phyloP scores from a whole-genome alignment of 2,797 vertebrate genomes.

The Platyrinchus mystaceus region DNA sequence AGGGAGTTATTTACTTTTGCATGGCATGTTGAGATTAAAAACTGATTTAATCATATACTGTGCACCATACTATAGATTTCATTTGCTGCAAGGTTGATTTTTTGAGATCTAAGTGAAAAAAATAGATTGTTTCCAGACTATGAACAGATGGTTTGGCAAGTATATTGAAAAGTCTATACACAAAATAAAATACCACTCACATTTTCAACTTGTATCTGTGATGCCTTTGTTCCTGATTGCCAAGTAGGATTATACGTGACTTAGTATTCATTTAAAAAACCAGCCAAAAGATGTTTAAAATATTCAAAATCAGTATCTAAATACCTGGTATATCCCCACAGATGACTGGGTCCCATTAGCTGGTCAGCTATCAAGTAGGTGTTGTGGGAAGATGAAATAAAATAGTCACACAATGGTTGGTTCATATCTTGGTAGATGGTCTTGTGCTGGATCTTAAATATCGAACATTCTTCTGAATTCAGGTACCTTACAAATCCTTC shows the following conservation, averaged over 20 bases:
- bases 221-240: background rate
- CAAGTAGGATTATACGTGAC: background rate
- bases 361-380: constrained; percentile 87
- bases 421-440: constrained; percentile 85
- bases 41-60: background rate
- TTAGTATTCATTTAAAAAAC: background rate
- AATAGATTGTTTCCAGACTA: background rate
- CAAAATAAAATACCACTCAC: background rate
- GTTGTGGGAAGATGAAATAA: constrained; percentile 90
- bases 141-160: constrained; percentile 17
- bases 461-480: constrained; percentile 78
- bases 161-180: background rate
- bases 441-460: constrained; percentile 75
- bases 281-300: background rate
- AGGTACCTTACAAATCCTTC: constrained; percentile 86
- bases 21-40: background rate
- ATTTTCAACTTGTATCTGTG: background rate
- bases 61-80: background rate
- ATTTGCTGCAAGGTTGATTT: background rate
- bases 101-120: background rate
- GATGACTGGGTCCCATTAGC: constrained; percentile 82
- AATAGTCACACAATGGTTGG: constrained; percentile 83
- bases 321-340: constrained; percentile 85
- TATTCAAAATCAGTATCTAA: background rate
- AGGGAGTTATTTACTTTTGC: background rate